Evolutionary conservation across 1,140 invertebrate species (phyloP).

Genomic region (Brachionus rotundiformis): DNA sequence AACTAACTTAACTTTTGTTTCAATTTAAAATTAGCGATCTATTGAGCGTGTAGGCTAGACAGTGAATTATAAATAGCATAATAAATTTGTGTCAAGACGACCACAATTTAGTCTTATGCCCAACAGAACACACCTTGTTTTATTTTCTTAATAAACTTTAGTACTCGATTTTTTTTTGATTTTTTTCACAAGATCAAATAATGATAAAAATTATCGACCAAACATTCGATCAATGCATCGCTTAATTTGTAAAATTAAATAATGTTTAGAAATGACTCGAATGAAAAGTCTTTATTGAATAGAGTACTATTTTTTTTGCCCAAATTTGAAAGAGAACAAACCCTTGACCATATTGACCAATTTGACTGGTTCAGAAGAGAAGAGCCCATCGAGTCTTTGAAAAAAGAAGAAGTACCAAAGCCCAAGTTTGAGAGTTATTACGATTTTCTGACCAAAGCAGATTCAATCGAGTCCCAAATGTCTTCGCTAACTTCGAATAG

Average conservation of each 20-base stretch:
- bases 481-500: neutral
- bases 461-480: neutral
- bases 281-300: neutral
- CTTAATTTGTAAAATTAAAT: constrained; percentile 21
- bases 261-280: constrained; percentile 33
- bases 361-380: neutral
- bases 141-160: neutral
- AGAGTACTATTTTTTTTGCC: neutral
- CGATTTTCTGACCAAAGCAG: neutral
- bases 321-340: neutral
- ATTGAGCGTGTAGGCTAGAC: too few relatives aligned
- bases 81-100: too few relatives aligned
- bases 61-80: too few relatives aligned
- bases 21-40: too few relatives aligned
- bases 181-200: constrained; percentile 23
- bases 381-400: neutral
- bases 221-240: constrained; percentile 26
- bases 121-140: neutral
- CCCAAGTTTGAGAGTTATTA: neutral
- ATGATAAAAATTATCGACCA: neutral
- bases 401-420: neutral
- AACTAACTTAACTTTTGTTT: too few relatives aligned
- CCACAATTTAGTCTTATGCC: too few relatives aligned
- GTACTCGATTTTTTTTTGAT: neutral
- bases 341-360: neutral